Evolutionary conservation across 2,797 vertebrate genomes (phyloP), one percentile per base, ranked within the genome.

Genomic region (Melanotaenia pygmaea): DNA sequence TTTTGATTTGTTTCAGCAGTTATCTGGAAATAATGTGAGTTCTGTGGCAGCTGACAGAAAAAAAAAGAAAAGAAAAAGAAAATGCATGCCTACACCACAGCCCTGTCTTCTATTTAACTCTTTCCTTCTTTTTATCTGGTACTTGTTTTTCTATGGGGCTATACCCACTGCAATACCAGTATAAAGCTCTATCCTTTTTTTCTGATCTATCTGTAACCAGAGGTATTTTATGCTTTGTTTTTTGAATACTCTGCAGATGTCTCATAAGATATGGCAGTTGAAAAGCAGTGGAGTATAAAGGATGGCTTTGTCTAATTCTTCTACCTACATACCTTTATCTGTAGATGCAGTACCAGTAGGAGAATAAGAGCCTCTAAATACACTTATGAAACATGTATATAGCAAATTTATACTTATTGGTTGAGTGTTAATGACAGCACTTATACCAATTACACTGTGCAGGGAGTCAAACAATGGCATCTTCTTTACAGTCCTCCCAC

Each of bases 391-490:
- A 63, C 24, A 54, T 61, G 47, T 62, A 61, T 58, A 61, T 76
- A 84, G 66, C 63, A 71, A 74, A 62, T 35, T 40, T 74, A 43
- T 67, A 58, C n/a, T 74, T 67, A 59, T 88, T 34, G 77, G 28
- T 56, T 50, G 61, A 82, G 67, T 60, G 1, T 59, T 88, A 82
- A 91, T 84, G 82, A 76, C 78, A 82, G 77, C 90, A 90, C 86
- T 93, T 90, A 88, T 20, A 68, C 59, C 79, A 87, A 88, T 92
- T 86, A 89, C 66, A 45, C 54, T 51, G 66, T 59, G 73, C 66
- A 75, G 79, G 73, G 70, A 0, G 63, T 59, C 80, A 63, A 78
- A 85, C 84, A 87, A 86, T 84, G 76, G 77, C 66, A 45, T 67
- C 24, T 62, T 80, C 74, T 73, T 68, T 77, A 47, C 75, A 53